phyloP scores from a whole-genome alignment of 2,113 vertebrate species.

The Oryzias melastigma region DNA sequence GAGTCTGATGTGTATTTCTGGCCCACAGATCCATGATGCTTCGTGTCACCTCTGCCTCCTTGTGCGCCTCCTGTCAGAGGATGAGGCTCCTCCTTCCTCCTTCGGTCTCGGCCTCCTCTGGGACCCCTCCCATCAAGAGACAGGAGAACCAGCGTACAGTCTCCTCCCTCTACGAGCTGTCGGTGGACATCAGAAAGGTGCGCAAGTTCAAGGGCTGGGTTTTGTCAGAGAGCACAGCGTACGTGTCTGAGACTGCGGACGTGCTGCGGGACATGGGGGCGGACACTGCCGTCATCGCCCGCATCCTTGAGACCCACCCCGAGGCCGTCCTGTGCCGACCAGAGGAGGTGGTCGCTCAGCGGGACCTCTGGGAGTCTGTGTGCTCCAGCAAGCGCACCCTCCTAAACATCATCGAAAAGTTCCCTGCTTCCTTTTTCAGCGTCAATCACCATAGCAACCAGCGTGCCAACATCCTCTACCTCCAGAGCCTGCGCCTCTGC shows the following conservation, averaged over 20 bases:
- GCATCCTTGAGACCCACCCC: conserved; percentile 52
- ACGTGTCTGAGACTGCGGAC: conserved; percentile 39
- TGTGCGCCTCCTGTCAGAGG: conserved; percentile 49
- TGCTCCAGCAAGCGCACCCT: conserved; percentile 33
- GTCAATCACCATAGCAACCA: conserved; percentile 43
- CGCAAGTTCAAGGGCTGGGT: conserved; percentile 57
- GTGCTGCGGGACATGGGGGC: conserved; percentile 58
- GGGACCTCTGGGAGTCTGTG: conserved; percentile 56
- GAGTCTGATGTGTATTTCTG: neutral
- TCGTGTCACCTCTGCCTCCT: conserved; percentile 43
- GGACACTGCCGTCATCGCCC: conserved; percentile 1
- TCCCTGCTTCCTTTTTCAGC: conserved; percentile 55
- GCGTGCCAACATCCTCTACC: conserved; percentile 52
- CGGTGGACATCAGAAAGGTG: conserved; percentile 55
- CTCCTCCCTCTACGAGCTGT: conserved; percentile 49
- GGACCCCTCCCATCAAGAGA: conserved; percentile 12
- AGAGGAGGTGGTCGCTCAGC: conserved; percentile 39
- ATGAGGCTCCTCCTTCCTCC: conserved; percentile 35
- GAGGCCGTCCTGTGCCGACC: conserved; percentile 59
- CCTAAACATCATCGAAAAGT: conserved; percentile 56
- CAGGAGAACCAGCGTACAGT: conserved; percentile 50
- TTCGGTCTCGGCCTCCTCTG: conserved; percentile 4
- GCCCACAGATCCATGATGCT: conserved; percentile 42
- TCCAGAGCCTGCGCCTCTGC: conserved; percentile 49
- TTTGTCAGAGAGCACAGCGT: conserved; percentile 33